Percentiles rank a stretch among this genome's conserved stretches.
phyloP scores from a whole-genome alignment of 2,113 vertebrate genomes.

The Dryoscopus gambensis region DNA sequence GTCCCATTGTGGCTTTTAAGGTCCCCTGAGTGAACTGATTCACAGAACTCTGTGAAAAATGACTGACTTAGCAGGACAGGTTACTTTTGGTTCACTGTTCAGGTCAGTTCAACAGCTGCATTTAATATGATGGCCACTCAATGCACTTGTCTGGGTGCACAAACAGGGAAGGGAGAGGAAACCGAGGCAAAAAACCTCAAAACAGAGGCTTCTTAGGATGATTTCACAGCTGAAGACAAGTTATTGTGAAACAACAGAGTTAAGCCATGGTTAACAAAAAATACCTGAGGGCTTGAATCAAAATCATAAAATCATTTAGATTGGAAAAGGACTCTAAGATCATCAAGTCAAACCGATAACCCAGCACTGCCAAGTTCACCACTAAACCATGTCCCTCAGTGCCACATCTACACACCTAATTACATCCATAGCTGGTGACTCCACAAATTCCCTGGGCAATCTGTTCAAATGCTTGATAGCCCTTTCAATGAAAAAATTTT shows the following conservation, averaged over 20 bases:
- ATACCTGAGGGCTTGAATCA: neutral
- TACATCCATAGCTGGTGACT: neutral
- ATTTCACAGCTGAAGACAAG: neutral
- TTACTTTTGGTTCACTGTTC: neutral
- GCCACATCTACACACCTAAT: neutral
- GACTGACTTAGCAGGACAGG: neutral
- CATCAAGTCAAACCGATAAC: neutral
- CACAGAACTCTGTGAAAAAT: neutral
- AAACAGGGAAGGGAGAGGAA: neutral
- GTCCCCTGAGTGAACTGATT: neutral
- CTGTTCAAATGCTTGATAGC: neutral
- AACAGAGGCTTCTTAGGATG: neutral
- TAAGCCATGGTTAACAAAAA: neutral
- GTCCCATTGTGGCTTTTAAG: neutral
- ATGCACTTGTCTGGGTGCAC: neutral
- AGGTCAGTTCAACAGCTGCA: neutral
- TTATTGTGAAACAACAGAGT: neutral
- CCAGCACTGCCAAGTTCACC: neutral
- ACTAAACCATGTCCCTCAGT: neutral
- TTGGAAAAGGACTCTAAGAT: neutral
- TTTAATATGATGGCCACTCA: neutral
- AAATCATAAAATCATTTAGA: neutral
- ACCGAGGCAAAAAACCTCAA: rapidly evolving
- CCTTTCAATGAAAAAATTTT: neutral
- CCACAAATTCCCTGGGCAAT: neutral